Evolutionary conservation across 2,888 invertebrate genomes (phyloP), one percentile per base, ranked within the genome.

Genomic region (Hemicrepidius hirtus): DNA sequence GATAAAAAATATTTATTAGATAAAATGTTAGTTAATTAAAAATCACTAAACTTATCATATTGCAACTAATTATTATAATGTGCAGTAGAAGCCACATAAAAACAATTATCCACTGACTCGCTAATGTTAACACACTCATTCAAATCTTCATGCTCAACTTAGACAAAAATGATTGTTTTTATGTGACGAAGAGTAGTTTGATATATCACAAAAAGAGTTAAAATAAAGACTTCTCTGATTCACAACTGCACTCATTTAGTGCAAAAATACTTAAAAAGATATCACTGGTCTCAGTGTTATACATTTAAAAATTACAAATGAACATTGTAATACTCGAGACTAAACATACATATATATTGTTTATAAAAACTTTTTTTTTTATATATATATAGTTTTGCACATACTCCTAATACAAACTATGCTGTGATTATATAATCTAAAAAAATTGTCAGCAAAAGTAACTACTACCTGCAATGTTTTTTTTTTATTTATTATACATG

Each of bases 1-100:
- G 84, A 84, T 85, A 85, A 84, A 85, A 85, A 85, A 85, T 84
- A 84, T 85, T 84, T 85, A 85, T 85, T 85, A 82, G 83, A 82
- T 83, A 83, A 82, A 80, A 83, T 84, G 83, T 83, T 83, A 84
- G 84, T 84, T 77, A 82, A 81, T 82, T 82, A 84, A 83, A 84
- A 84, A 82, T 81, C 81, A 81, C 80, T 82, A 82, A 84, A 83
- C 80, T 83, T 82, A 81, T 82, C 77, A 80, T 84, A 84, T 84
- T 84, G 84, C 83, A 84, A 85, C 84, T 84, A 84, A 77, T 77
- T 74, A 77, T 77, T 76, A 76, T 78, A 81, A 82, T 83, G 84
- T 84, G 85, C 84, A 83, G 80, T 80, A 78, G 81, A 82, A 83
- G 84, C 79, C 84, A 84, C 83, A 84, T 82, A 84, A 84, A 85